Base-by-base conservation (phyloP, 2,797 vertebrate genomes). In the Parambassis ranga region DNA sequence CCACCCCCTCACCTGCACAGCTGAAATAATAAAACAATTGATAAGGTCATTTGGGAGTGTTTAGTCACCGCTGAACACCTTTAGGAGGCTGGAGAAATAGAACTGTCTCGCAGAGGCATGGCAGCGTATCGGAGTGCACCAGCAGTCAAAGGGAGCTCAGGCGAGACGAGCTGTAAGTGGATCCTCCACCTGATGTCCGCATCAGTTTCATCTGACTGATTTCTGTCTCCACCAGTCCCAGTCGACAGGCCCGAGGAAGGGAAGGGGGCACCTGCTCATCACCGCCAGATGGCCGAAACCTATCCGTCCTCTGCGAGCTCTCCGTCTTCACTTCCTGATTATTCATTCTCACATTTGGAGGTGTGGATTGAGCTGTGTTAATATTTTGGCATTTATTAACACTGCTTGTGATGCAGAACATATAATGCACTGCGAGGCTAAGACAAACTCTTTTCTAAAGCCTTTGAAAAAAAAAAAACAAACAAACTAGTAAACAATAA, bases 161-260 rank as follows among this genome's bases (percentile, higher is more conserved):
- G 81, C 81, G 87, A 90, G 88, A 87, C 91, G 67, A 69, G 79
- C 84, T 87, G 85, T 91, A 89, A 91, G 86, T 89, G 88, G 87
- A 87, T 90, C 83, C 82, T 90, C 81, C 87, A 92, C 86, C 91
- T 90, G 90, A 92, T 92, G 87, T 88, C 80, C 88, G 35, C 88
- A 90, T 93, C 91, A 87, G 89, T 92, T 90, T 84, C 87, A 81
- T 87, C 71, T 85, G 87, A 91, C 78, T 87, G 90, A 82, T 75
- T 88, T 71, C 85, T 87, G 88, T 86, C 87, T 90, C 59, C 65
- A 46, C 67, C 36, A 77, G 69, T 85, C 84, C 85, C 81, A 71
- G 76, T 79, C 78, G 77, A 83, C 70, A 59, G 79, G 62, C 68
- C 49, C 53, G 60, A 35, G 58, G 79, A 67, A 75, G 67, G 50